These are phyloP conservation scores for Lophura nycthemera DNA, from an alignment of 2,113 vertebrate species.

Conservation along the genomic window DNA sequence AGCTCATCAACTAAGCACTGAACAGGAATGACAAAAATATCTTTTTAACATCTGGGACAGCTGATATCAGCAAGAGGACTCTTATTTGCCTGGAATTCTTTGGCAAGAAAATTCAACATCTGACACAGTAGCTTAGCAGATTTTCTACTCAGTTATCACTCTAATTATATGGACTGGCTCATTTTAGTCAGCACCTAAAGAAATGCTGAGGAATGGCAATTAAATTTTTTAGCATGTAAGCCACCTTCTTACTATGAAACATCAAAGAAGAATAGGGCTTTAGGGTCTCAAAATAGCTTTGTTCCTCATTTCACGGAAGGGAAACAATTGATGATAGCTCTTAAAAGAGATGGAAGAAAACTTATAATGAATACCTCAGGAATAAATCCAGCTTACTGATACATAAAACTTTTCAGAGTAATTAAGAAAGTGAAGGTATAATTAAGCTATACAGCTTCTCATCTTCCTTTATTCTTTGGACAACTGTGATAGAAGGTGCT, in stretches of 20 bases:
- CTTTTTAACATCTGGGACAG: background rate
- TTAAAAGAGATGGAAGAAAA: slow-evolving; percentile 23
- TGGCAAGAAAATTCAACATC: background rate
- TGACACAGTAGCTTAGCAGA: background rate
- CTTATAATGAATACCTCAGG: background rate
- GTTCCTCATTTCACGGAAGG: background rate
- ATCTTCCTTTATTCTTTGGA: background rate
- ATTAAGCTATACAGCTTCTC: background rate
- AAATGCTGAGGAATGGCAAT: background rate
- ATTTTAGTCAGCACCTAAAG: background rate
- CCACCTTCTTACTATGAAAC: background rate
- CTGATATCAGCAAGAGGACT: background rate
- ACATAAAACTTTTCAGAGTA: background rate
- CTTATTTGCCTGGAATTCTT: background rate
- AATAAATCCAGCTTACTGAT: background rate
- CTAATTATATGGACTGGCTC: background rate
- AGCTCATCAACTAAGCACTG: background rate
- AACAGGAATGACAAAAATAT: background rate
- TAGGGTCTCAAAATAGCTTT: background rate
- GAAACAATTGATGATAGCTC: background rate
- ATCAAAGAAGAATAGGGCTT: background rate
- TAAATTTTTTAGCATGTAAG: slow-evolving; percentile 12
- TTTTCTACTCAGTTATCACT: background rate
- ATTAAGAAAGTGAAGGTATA: background rate
- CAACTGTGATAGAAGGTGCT: background rate